Evolutionary conservation across 1,140 invertebrate species (phyloP).

Genomic region (Tenebrio molitor): DNA sequence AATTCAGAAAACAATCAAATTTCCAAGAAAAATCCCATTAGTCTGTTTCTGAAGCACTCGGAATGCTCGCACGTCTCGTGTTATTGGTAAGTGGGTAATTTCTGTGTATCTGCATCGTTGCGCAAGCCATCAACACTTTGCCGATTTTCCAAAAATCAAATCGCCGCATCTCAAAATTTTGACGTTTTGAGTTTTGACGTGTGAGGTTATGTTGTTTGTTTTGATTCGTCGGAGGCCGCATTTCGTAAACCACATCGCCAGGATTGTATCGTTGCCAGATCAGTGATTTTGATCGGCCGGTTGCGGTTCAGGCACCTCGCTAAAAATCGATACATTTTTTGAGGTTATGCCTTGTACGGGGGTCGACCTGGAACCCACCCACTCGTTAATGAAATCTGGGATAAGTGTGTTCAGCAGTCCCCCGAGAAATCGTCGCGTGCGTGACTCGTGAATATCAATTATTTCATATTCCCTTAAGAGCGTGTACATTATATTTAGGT

Average conservation of each 20-base stretch:
- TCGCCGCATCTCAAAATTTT: not conserved
- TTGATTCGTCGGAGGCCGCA: not conserved
- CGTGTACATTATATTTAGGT: not conserved
- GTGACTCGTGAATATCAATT: slow-evolving; percentile 21
- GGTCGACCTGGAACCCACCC: not conserved
- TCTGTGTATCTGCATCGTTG: not conserved
- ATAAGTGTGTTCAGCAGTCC: not conserved
- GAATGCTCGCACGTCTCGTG: slow-evolving; percentile 79
- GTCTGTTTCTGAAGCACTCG: slow-evolving; percentile 72
- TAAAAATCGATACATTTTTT: slow-evolving; percentile 5
- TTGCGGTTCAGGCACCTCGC: too few species aligned
- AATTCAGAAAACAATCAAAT: slow-evolving; percentile 55
- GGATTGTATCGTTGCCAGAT: not conserved
- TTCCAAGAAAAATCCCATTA: slow-evolving; percentile 59
- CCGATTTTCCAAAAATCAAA: not conserved
- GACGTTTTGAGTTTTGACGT: slow-evolving; percentile 24
- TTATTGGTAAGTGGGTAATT: slow-evolving; percentile 72
- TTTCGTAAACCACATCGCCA: not conserved
- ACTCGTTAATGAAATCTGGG: not conserved
- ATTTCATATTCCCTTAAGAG: slow-evolving; percentile 1
- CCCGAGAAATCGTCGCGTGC: not conserved
- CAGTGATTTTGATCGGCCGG: not conserved
- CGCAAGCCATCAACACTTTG: not conserved
- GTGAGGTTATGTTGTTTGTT: slow-evolving; percentile 29
- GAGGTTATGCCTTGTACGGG: not conserved